Evolutionary conservation across 2,797 vertebrate species (phyloP).

Genomic region (Artibeus jamaicensis): DNA sequence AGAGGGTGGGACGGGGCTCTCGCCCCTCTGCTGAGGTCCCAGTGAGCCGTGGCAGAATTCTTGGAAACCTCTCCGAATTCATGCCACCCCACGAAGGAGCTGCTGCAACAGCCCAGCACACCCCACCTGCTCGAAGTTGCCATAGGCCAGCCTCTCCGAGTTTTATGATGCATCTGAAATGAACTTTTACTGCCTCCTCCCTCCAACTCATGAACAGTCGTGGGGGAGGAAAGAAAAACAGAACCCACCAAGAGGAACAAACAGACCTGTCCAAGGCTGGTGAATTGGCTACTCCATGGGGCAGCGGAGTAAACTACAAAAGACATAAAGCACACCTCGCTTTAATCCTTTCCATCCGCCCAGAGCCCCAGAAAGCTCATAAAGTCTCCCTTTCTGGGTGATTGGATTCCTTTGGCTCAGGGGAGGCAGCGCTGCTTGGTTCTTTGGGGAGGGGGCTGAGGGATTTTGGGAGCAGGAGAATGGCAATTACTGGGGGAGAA

Average conservation of each 20-base stretch:
- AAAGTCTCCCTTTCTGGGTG: constrained; percentile 78
- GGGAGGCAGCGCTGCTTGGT: constrained; percentile 68
- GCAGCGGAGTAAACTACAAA: constrained; percentile 59
- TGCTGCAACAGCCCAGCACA: not conserved
- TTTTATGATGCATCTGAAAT: constrained; percentile 64
- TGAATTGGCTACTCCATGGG: constrained; percentile 46
- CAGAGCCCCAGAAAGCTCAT: constrained; percentile 72
- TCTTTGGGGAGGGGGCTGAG: constrained; percentile 48
- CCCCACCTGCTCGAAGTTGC: constrained; percentile 20
- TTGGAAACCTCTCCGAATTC: constrained; percentile 7
- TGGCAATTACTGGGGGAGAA: not conserved
- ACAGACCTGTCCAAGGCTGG: constrained; percentile 33
- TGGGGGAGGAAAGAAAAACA: constrained; percentile 40
- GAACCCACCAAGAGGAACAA: constrained; percentile 44
- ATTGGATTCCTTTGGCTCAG: constrained; percentile 77
- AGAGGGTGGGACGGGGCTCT: not conserved
- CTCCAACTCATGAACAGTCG: constrained; percentile 5
- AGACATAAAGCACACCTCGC: constrained; percentile 75
- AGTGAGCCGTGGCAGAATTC: not conserved
- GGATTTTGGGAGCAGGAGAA: not conserved
- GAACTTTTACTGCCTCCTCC: constrained; percentile 59
- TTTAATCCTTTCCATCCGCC: constrained; percentile 79
- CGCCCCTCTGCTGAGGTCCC: not conserved
- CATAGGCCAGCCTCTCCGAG: not conserved
- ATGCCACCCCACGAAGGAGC: not conserved